Base-by-base conservation (phyloP, 1,140 invertebrate species). In the Ceratosolen fusciceps region DNA sequence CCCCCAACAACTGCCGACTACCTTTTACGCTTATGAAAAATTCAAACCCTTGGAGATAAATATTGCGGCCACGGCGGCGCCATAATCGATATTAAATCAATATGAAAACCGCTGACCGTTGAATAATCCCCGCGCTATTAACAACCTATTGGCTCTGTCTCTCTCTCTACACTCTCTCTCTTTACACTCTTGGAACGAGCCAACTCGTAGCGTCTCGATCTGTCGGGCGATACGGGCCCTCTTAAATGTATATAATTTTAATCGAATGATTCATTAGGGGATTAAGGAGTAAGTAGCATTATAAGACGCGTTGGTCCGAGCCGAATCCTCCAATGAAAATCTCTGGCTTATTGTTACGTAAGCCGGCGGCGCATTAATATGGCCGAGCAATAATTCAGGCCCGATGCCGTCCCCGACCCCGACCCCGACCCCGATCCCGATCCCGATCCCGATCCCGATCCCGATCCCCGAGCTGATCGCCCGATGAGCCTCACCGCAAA, bases 171-270 rank as follows among this genome's bases (percentile, higher is more conserved):
- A n/a, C n/a, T n/a, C n/a, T n/a, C n/a, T n/a, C n/a, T n/a, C n/a
- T n/a, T n/a, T n/a, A n/a, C n/a, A n/a, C n/a, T n/a, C n/a, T n/a
- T n/a, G n/a, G n/a, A n/a, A n/a, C 2, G 14, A 37, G 9, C 19
- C 19, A 3, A 24, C 60, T 19, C n/a, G 19, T 37, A n/a, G 2
- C 34, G 31, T 65, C 60, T 37, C 34, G 60, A 65, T 65, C 60
- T n/a, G 7, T 3, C 9, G 31, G 60, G 37, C 37, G 60, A 65
- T 65, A 16, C 8, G n/a, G 5, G 34, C 60, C 19, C 31, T 9
- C 8, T 65, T 37, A 65, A 65, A 65, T 65, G 60, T 65, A 65
- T 65, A 37, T 65, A 65, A 65, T 65, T 65, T 65, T 37, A n/a
- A 65, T 65, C 60, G 60, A 65, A 31, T 65, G 60, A 65, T 65